Evolutionary conservation across 1,140 invertebrate genomes (phyloP), one percentile per base, ranked within the genome.

Genomic region (Cotesia typhae): DNA sequence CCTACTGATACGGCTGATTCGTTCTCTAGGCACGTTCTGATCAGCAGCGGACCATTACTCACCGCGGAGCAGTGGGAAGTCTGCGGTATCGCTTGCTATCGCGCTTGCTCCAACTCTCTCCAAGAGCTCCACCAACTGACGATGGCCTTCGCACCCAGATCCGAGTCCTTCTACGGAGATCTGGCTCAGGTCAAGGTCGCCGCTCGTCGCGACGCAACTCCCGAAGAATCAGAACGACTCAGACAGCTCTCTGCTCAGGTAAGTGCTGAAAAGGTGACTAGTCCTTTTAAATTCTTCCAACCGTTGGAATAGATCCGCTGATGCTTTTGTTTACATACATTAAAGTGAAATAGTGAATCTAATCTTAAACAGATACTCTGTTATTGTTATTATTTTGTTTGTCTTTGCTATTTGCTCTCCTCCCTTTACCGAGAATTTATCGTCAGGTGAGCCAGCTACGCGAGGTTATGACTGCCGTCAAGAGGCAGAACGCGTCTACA

Each of bases 81-180:
- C 9, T 90, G 93, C 60, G 93, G 92, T 61, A 89, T 91, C 14
- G 92, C 92, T 47, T 89, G 97, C 60, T 92, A 94, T 79, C 89
- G 92, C 76, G 94, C 95, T 17, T 94, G 93, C 75, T 91, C 93
- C 7, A 92, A 96, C 12, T 95, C 94, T 17, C 90, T 96, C 7
- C 92, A 93, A 68, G 93, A 94, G 41, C 82, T 97, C 17, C 92
- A 94, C 63, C 95, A 96, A 85, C 84, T 98, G 17, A 95, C 94
- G 38, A 90, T 92, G 77, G 94, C 94, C 4, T 98, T 97, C 81
- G 93, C 94, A 77, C 90, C 93, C 74, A 92, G 95, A 76, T 97
- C 95, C 0, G 94, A 96, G 76, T 96, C 94, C 76, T 97, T 97
- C 83, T 97, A 97, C 85, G 96, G 96, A 1, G 96, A 97, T 82